Base-by-base conservation (phyloP, 2,888 invertebrate genomes). In the Pyrochroa serraticornis region DNA sequence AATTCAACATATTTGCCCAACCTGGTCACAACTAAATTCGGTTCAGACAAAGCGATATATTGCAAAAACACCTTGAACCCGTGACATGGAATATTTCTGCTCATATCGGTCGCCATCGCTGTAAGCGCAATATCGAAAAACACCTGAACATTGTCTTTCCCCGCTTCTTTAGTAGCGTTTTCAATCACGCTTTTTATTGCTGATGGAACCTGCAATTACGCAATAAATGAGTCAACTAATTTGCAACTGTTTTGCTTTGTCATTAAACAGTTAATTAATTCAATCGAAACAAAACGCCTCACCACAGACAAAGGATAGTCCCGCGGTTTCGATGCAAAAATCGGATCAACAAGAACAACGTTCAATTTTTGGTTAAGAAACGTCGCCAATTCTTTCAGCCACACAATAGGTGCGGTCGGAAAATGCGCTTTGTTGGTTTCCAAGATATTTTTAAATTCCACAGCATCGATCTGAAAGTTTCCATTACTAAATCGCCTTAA, bases 61-160 rank as follows among this genome's bases (percentile, higher is more conserved):
- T 92, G 91, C 12, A 91, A 77, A 34, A 89, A 82, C 46, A 91
- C 81, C 77, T 89, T 88, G 70, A 89, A 86, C 0, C 92, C 91
- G 13, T 87, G 79, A 9, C 85, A 86, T 42, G 83, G 79, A 59
- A 82, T 73, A 80, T 87, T 88, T 81, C 87, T 89, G 44, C 85
- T 85, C 83, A 91, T 85, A 69, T 90, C 90, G 68, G 85, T 87
- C 3, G 88, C 87, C 81, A 92, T 83, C 9, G 87, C 82, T 6
- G 87, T 86, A 10, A 92, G 79, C 33, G 87, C 85, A 30, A 85
- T 85, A 75, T 90, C 89, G 69, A 86, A 91, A 76, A 90, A 91
- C 64, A 88, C 77, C 69, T 87, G 87, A 5, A 83, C 76, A 64
- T 87, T 88, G 5, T 83, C 80, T 62, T 83, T 82, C 0, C 88